Conservation (phyloP, 2,888 invertebrate species). For the Chirona hameri region DNA sequence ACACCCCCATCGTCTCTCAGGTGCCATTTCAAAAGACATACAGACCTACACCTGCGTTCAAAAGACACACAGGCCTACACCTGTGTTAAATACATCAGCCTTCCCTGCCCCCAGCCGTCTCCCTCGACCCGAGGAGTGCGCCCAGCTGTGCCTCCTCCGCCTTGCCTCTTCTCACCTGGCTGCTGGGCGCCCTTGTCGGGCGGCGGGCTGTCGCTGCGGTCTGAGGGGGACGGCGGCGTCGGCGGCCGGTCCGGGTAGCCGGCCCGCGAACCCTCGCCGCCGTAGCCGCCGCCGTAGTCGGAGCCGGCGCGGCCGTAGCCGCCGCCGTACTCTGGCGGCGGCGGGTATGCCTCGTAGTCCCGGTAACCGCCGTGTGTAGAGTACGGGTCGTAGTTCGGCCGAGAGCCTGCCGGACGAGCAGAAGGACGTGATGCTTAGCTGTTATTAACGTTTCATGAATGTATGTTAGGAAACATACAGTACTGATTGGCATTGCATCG, state of each 20-base stretch:
- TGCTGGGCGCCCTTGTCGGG: slow-evolving; percentile 45
- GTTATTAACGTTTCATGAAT: too few species aligned
- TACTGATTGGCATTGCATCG: too few species aligned
- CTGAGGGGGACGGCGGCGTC: slow-evolving; percentile 56
- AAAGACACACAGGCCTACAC: too few species aligned
- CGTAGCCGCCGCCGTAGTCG: slow-evolving; percentile 45
- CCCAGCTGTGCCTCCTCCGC: too few species aligned
- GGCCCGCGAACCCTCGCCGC: slow-evolving; percentile 38
- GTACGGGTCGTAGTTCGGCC: slow-evolving; percentile 13
- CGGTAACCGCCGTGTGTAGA: not conserved
- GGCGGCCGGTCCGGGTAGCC: slow-evolving; percentile 44
- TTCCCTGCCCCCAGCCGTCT: too few species aligned
- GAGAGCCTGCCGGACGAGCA: slow-evolving; percentile 6
- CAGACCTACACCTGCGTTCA: too few species aligned
- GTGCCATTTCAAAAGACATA: too few species aligned
- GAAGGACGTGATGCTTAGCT: too few species aligned
- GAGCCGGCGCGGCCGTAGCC: slow-evolving; percentile 43
- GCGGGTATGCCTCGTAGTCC: slow-evolving; percentile 58
- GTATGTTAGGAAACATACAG: too few species aligned
- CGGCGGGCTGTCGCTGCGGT: slow-evolving; percentile 55
- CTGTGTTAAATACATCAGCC: too few species aligned
- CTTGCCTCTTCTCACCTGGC: not conserved
- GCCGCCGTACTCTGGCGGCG: slow-evolving; percentile 47
- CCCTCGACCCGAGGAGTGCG: too few species aligned
- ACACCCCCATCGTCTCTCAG: too few species aligned